These are phyloP conservation scores for Drosophila cognata DNA, from an alignment of 2,888 invertebrate species.

Conservation along the genomic window DNA sequence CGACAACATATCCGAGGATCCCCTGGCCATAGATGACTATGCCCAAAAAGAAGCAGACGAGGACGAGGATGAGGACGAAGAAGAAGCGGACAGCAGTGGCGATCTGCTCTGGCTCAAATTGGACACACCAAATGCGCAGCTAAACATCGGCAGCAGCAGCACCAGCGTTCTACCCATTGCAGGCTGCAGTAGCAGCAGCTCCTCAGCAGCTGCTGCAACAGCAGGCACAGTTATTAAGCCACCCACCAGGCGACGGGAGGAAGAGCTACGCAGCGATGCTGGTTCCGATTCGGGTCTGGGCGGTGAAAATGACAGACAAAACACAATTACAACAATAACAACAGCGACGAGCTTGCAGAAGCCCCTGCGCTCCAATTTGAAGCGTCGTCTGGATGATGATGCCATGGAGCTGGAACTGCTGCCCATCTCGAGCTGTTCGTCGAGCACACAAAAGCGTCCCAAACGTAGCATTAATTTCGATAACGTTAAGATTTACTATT, in stretches of 20 bases:
- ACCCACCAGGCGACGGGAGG: conserved; percentile 50
- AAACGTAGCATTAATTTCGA: conserved; percentile 95
- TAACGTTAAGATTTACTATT: conserved; percentile 97
- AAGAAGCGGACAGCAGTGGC: conserved; percentile 63
- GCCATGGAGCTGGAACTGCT: conserved; percentile 82
- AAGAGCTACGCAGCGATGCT: conserved; percentile 88
- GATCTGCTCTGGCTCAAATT: conserved; percentile 74
- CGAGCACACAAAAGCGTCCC: conserved; percentile 86
- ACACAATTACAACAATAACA: conserved; percentile 41
- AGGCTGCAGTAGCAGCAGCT: conserved; percentile 20
- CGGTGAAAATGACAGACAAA: conserved; percentile 86
- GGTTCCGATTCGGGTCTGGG: conserved; percentile 94
- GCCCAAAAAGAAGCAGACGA: conserved; percentile 41
- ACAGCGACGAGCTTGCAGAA: conserved; percentile 6
- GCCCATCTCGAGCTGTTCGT: conserved; percentile 46
- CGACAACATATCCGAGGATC: conserved; percentile 83
- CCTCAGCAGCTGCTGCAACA: conserved; percentile 3
- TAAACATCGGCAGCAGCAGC: neutral
- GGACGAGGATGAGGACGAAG: conserved; percentile 63
- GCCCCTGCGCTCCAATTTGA: conserved; percentile 88
- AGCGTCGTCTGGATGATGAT: conserved; percentile 86
- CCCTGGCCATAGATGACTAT: conserved; percentile 84
- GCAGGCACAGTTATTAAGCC: conserved; percentile 5
- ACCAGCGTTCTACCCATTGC: conserved; percentile 1
- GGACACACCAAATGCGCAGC: conserved; percentile 36